Percentiles rank a stretch among this genome's conserved stretches.
phyloP scores from a whole-genome alignment of 2,113 vertebrate genomes.

The Perca schrenkii region DNA sequence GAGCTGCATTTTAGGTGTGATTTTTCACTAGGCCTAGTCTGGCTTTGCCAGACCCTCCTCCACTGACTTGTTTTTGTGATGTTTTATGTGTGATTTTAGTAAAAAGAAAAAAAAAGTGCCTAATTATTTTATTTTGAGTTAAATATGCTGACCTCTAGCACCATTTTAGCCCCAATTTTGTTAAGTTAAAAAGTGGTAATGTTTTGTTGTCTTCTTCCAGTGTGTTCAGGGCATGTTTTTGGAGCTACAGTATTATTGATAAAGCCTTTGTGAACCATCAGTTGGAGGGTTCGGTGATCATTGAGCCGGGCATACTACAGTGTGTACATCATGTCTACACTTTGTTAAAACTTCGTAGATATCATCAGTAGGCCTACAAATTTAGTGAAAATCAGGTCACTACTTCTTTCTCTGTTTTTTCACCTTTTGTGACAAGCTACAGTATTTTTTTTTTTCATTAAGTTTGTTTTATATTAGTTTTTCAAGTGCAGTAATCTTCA shows the following conservation, averaged over 20 bases:
- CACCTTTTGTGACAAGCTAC: background rate
- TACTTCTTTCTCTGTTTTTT: background rate
- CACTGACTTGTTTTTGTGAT: too few species aligned
- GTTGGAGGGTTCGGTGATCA: background rate
- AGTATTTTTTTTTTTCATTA: background rate
- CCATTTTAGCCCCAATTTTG: too few species aligned
- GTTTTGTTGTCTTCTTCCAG: background rate
- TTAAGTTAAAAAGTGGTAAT: background rate
- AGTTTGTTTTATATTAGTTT: background rate
- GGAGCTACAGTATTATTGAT: background rate
- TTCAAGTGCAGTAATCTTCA: background rate
- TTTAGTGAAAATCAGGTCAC: background rate
- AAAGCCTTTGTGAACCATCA: too few species aligned
- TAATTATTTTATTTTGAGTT: background rate
- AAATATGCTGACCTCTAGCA: background rate
- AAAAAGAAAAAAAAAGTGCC: too few species aligned
- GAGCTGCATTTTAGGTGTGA: background rate
- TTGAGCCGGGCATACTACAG: background rate
- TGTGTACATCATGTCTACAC: background rate
- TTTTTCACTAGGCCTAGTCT: background rate
- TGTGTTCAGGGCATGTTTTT: background rate
- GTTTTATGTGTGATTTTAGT: too few species aligned
- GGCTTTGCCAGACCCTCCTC: too few species aligned
- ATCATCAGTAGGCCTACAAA: background rate
- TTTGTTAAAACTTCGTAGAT: slow-evolving; percentile 4